These are phyloP conservation scores for Heliconius hortense DNA, from an alignment of 2,888 invertebrate species.

Conservation along the genomic window DNA sequence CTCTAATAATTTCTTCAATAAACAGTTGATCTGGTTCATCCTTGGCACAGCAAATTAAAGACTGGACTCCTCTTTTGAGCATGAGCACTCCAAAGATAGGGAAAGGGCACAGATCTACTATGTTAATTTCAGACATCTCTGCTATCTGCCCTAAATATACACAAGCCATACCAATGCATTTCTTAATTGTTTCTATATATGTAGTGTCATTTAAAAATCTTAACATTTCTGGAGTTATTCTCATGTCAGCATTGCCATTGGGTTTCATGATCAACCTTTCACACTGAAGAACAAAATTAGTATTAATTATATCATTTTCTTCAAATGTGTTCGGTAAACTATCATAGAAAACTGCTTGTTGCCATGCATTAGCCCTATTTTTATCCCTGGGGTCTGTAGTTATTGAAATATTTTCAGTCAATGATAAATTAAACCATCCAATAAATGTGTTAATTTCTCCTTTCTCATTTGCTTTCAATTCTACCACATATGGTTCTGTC, in stretches of 20 bases:
- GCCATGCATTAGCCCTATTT: slow-evolving; percentile 85
- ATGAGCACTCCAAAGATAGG: slow-evolving; percentile 84
- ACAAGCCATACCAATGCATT: slow-evolving; percentile 62
- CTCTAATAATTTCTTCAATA: slow-evolving; percentile 65
- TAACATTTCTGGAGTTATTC: slow-evolving; percentile 61
- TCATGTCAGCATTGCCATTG: slow-evolving; percentile 48
- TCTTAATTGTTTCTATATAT: slow-evolving; percentile 66
- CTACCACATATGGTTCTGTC: slow-evolving; percentile 61
- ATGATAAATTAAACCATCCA: slow-evolving; percentile 88
- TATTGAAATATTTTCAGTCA: slow-evolving; percentile 83
- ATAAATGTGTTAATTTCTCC: slow-evolving; percentile 85
- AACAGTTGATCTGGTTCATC: slow-evolving; percentile 65
- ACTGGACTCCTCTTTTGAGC: slow-evolving; percentile 73
- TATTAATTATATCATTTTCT: slow-evolving; percentile 56
- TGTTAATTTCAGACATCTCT: slow-evolving; percentile 57
- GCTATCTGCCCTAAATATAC: slow-evolving; percentile 66
- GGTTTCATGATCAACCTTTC: slow-evolving; percentile 65
- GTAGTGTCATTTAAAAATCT: slow-evolving; percentile 77
- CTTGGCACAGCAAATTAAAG: slow-evolving; percentile 71
- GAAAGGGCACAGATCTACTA: slow-evolving; percentile 84
- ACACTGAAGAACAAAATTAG: slow-evolving; percentile 58
- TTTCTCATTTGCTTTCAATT: slow-evolving; percentile 61
- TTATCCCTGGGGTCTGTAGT: slow-evolving; percentile 83
- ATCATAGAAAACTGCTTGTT: slow-evolving; percentile 87
- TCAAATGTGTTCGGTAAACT: slow-evolving; percentile 61